phyloP scores from a whole-genome alignment of 2,888 invertebrate genomes.

The Sinohyriopsis cumingii region DNA sequence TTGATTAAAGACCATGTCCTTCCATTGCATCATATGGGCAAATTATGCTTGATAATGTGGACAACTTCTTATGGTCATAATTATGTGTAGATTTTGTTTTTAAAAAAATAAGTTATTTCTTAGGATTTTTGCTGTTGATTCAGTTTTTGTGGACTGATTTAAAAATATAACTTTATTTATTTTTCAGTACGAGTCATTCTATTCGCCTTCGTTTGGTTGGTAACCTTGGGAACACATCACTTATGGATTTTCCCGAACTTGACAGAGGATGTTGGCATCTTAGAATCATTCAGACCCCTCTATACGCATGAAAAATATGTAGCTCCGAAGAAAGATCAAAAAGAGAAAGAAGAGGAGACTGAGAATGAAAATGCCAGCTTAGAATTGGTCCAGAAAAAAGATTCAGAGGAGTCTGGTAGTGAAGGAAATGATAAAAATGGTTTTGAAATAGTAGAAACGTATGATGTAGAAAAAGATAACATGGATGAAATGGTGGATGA shows the following conservation, averaged over 20 bases:
- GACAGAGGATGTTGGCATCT: conserved; percentile 98
- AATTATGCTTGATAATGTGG: no score
- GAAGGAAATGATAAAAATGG: conserved; percentile 19
- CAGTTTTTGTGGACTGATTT: no score
- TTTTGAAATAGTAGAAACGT: conserved; percentile 31
- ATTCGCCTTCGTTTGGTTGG: conserved; percentile 91
- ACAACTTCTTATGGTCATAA: no score
- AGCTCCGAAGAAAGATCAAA: conserved; percentile 24
- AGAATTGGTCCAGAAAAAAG: not conserved
- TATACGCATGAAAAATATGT: conserved; percentile 76
- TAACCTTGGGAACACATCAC: conserved; percentile 91
- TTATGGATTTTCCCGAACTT: conserved; percentile 99
- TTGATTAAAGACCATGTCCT: no score
- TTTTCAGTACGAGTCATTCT: conserved; percentile 85
- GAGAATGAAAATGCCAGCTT: conserved; percentile 28
- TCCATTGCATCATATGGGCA: no score
- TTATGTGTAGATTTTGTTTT: no score
- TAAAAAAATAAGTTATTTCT: no score
- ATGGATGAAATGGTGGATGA: conserved; percentile 16
- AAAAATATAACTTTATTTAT: conserved; percentile 12
- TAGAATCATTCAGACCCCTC: conserved; percentile 98
- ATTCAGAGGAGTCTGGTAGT: conserved; percentile 22
- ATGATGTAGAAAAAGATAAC: conserved; percentile 30
- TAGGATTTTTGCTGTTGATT: no score
- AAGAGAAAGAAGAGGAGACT: conserved; percentile 40